These are phyloP conservation scores for Rhyacophila evoluta DNA, from an alignment of 2,888 invertebrate genomes.

Conservation along the genomic window DNA sequence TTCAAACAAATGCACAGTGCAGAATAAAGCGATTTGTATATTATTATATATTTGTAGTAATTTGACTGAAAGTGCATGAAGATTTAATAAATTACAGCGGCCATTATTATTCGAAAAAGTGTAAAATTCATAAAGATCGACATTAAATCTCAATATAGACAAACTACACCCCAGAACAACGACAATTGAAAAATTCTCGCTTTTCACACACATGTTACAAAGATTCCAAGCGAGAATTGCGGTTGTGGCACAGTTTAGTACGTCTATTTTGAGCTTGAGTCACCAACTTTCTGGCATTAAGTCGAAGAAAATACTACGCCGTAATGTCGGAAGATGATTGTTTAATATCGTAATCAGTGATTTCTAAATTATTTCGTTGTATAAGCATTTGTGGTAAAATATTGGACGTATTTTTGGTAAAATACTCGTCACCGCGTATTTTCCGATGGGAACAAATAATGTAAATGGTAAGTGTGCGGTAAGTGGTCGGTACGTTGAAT, in stretches of 20 bases:
- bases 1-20: neutral
- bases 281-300: neutral
- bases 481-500: neutral
- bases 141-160: too few relatives aligned
- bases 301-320: neutral
- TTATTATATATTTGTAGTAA: neutral
- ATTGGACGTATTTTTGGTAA: neutral
- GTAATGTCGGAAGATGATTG: neutral
- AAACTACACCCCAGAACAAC: too few relatives aligned
- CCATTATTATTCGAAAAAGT: neutral
- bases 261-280: too few relatives aligned
- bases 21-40: neutral
- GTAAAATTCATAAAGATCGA: too few relatives aligned
- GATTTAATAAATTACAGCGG: neutral
- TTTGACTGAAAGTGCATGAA: neutral
- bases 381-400: neutral
- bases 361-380: neutral
- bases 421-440: neutral
- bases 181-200: too few relatives aligned
- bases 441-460: neutral
- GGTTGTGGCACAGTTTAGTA: too few relatives aligned
- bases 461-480: neutral
- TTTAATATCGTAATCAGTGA: neutral
- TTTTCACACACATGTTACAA: too few relatives aligned
- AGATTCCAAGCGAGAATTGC: too few relatives aligned